Conservation (phyloP, 2,113 vertebrate genomes). For the Anarrhichthys ocellatus region DNA sequence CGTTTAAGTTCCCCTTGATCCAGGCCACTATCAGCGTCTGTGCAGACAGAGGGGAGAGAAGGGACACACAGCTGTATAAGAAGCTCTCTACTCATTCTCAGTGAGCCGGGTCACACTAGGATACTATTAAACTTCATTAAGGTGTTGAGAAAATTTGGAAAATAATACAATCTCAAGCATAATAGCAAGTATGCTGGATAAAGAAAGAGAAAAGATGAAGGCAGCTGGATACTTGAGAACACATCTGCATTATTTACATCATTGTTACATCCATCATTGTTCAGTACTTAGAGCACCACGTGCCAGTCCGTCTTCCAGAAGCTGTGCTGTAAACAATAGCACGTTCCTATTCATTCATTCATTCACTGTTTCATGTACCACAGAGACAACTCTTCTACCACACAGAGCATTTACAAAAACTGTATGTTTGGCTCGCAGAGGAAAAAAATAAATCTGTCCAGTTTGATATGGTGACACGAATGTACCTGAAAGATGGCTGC, state of each 20-base stretch:
- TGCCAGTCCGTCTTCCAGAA: neutral
- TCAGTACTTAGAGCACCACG: neutral
- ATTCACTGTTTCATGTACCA: neutral
- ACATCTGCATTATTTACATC: neutral
- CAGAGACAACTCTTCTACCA: neutral
- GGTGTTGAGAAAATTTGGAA: neutral
- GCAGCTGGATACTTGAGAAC: neutral
- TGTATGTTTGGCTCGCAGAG: too few relatives aligned
- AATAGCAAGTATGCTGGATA: neutral
- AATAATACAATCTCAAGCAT: neutral
- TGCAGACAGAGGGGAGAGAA: constrained; percentile 50
- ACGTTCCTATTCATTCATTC: neutral
- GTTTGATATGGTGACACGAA: neutral
- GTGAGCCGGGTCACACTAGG: neutral
- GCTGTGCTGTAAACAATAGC: neutral
- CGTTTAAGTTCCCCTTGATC: constrained; percentile 98
- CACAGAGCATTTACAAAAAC: neutral
- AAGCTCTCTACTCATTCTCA: neutral
- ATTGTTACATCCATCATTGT: neutral
- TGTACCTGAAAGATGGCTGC: constrained; percentile 95
- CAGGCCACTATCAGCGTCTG: constrained; percentile 99
- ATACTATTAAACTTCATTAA: neutral
- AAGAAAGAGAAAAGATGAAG: neutral
- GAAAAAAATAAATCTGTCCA: neutral
- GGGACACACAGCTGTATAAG: neutral